Conservation (phyloP, 2,888 invertebrate species). For the Thymelicus acteon region DNA sequence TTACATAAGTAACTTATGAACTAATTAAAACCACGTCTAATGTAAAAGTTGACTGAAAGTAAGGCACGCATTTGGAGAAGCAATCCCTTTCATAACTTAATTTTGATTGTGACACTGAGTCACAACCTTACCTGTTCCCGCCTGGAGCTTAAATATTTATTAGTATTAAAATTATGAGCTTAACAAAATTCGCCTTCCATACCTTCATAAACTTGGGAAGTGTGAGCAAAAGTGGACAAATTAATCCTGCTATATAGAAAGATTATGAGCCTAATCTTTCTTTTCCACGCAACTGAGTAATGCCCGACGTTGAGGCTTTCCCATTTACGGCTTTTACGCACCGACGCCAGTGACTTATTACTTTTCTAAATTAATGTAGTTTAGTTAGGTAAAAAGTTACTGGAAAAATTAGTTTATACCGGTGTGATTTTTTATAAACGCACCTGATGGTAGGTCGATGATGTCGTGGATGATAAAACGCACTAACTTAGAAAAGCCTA, state of each 20-base stretch:
- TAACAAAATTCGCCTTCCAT: conserved; percentile 17
- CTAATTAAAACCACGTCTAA: too few species aligned
- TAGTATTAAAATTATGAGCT: neutral
- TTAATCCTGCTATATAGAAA: conserved; percentile 35
- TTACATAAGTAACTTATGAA: too few species aligned
- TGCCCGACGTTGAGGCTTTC: conserved; percentile 30
- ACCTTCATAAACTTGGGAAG: conserved; percentile 14
- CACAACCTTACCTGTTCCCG: too few species aligned
- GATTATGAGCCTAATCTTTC: conserved; percentile 35
- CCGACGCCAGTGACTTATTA: conserved; percentile 30
- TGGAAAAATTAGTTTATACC: neutral
- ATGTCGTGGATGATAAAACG: too few species aligned
- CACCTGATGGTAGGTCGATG: too few species aligned
- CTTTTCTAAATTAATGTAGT: conserved; percentile 29
- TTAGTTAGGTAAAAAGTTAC: conserved; percentile 9
- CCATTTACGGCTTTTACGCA: conserved; percentile 30
- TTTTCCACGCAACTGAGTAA: conserved; percentile 37
- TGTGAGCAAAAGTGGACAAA: conserved; percentile 34
- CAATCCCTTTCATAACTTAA: too few species aligned
- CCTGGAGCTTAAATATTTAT: neutral
- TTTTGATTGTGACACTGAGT: too few species aligned
- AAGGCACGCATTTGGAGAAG: too few species aligned
- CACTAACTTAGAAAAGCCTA: too few species aligned
- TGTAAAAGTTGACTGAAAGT: too few species aligned
- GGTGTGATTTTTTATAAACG: too few species aligned